Evolutionary conservation across 2,797 vertebrate species (phyloP), one percentile per base, ranked within the genome.

Genomic region (Rhinichthys osculus): DNA sequence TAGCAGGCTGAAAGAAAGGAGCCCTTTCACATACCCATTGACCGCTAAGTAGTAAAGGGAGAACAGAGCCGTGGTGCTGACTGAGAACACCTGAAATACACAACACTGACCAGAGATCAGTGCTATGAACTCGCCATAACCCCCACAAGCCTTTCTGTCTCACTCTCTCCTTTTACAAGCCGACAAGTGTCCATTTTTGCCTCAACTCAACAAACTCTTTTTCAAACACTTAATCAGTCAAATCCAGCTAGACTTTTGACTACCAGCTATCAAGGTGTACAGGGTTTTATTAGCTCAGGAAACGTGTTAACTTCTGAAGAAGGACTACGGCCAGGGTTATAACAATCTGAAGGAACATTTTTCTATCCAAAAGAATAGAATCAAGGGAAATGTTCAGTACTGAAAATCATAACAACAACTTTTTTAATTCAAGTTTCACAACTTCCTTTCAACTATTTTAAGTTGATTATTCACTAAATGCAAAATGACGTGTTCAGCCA

Each of bases 1-100:
- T 38, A 52, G 70, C 33, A 17, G 69, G 40, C 78, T 54, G 69
- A 78, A 92, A 94, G 92, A 92, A 93, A 91, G 90, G 80, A 88
- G 87, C 87, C 88, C 90, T 92, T 93, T 91, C 91, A 87, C 85
- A 73, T 70, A 82, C 47, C 19, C n/a, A 8, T 14, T 84, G 88
- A 88, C 86, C 81, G 38, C 81, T 81, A 66, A 87, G 85, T 77
- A 82, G 85, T 54, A 86, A 73, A 83, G 84, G 85, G 67, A 82
- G 66, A 87, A 70, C 87, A 83, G 84, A 86, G 62, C 62, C 30
- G 27, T 33, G 73, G 80, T 50, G 88, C 83, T 89, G 84, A 89
- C 83, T 85, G 85, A 83, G 73, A 86, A 83, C 89, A 76, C 59
- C 81, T 72, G 81, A 79, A 79, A 74, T 50, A 81, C 81, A 69